These are phyloP conservation scores for Limnephilus lunatus DNA, from an alignment of 2,888 invertebrate species.

Conservation along the genomic window DNA sequence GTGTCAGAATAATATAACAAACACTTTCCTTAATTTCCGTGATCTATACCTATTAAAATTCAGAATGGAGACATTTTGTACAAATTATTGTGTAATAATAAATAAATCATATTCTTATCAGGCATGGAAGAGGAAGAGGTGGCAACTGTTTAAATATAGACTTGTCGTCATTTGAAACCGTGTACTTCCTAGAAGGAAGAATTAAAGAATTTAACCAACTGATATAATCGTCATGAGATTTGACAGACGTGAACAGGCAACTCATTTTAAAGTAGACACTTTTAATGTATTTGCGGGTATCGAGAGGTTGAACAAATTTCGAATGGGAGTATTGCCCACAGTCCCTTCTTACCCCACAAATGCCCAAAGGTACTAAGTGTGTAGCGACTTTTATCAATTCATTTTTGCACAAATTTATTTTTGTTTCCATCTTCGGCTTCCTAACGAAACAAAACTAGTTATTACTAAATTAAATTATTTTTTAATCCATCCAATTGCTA, in stretches of 20 bases:
- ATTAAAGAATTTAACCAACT: neutral
- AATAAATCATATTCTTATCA: neutral
- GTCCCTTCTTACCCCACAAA: no score
- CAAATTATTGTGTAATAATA: neutral
- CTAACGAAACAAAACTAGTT: no score
- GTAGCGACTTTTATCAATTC: no score
- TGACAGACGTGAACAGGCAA: neutral
- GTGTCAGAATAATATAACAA: neutral
- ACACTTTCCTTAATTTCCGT: neutral
- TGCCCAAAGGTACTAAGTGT: no score
- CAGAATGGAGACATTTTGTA: neutral
- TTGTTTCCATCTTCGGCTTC: no score
- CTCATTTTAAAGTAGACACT: no score
- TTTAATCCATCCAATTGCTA: no score
- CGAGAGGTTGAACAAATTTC: no score
- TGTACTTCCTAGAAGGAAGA: constrained; percentile 22
- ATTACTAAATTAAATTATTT: no score
- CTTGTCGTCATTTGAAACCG: constrained; percentile 3
- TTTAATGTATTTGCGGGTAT: no score
- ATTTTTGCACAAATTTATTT: no score
- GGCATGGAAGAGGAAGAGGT: constrained; percentile 16
- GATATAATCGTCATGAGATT: neutral
- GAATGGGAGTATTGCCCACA: no score
- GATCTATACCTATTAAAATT: neutral
- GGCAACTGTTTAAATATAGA: constrained; percentile 37